Percentiles rank a stretch among this genome's conserved stretches.
phyloP scores from a whole-genome alignment of 2,113 vertebrate genomes.

The Mystacornis crossleyi region DNA sequence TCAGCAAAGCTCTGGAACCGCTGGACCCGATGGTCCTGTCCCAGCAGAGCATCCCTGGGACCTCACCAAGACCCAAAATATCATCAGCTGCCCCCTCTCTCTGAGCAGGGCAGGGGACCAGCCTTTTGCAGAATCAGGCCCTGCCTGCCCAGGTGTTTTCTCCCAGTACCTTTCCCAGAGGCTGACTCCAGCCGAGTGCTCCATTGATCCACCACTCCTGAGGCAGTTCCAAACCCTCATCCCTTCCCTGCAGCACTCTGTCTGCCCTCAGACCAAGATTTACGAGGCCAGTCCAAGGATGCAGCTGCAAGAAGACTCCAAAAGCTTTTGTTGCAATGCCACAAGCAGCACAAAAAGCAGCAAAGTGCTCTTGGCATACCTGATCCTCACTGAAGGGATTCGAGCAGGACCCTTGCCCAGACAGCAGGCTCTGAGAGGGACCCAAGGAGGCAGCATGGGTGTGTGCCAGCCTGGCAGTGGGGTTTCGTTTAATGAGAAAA shows the following conservation, averaged over 20 bases:
- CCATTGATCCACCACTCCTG: neutral
- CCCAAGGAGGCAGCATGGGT: neutral
- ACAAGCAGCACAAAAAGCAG: neutral
- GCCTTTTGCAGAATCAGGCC: neutral
- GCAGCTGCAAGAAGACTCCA: neutral
- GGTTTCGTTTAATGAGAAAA: neutral
- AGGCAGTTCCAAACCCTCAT: neutral
- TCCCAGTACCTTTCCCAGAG: neutral
- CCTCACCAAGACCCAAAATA: neutral
- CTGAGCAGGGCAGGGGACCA: neutral
- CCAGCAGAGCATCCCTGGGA: neutral
- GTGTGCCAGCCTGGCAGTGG: constrained; percentile 12
- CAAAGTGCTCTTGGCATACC: neutral
- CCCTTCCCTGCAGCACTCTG: neutral
- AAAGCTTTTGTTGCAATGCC: neutral
- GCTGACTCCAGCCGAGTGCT: neutral
- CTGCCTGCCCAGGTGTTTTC: neutral
- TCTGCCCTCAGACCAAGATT: constrained; percentile 10
- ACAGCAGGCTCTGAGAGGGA: neutral
- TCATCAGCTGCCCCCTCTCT: neutral
- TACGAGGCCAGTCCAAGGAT: neutral
- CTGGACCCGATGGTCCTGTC: fast-evolving
- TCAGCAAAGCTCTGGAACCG: neutral
- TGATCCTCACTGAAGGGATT: neutral
- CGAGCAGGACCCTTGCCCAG: neutral